These are phyloP conservation scores for Cephus nigrinus DNA, from an alignment of 2,888 invertebrate genomes.

Conservation along the genomic window DNA sequence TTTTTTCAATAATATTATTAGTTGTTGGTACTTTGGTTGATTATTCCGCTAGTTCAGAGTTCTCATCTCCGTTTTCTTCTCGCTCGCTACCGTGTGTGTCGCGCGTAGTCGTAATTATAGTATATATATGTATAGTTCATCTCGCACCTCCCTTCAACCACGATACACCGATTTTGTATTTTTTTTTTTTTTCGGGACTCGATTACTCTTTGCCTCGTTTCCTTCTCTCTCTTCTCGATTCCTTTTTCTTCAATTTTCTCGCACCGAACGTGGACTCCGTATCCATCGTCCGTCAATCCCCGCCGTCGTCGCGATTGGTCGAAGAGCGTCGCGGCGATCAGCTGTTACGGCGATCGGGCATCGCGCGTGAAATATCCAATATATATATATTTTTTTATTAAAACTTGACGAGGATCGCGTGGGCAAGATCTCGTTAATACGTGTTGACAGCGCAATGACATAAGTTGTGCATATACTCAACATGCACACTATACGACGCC, in stretches of 20 bases:
- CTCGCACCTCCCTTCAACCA: background rate
- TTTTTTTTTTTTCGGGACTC: no score
- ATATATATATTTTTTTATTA: constrained; percentile 24
- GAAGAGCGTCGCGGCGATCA: constrained; percentile 17
- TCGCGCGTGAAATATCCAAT: constrained; percentile 45
- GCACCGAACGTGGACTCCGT: no score
- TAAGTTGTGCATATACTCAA: no score
- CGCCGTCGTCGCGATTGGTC: constrained; percentile 19
- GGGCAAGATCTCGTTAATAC: no score
- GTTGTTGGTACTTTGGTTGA: constrained; percentile 78
- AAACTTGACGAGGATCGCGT: no score
- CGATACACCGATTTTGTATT: no score
- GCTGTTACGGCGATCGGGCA: constrained; percentile 30
- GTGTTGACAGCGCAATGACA: no score
- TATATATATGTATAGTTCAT: background rate
- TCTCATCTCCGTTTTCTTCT: constrained; percentile 52
- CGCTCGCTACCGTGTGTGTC: constrained; percentile 31
- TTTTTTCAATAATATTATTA: constrained; percentile 62
- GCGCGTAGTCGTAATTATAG: constrained; percentile 17
- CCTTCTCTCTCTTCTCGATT: background rate
- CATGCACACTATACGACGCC: no score
- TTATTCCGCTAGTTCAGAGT: constrained; percentile 71
- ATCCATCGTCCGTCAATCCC: background rate
- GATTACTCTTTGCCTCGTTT: no score
- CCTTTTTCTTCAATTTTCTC: background rate